A percentile compares a stretch with the other conserved stretches of the same genome.
Evolutionary conservation across 2,113 vertebrate genomes (phyloP).

Genomic region (Rhynchopsitta pachyrhyncha): DNA sequence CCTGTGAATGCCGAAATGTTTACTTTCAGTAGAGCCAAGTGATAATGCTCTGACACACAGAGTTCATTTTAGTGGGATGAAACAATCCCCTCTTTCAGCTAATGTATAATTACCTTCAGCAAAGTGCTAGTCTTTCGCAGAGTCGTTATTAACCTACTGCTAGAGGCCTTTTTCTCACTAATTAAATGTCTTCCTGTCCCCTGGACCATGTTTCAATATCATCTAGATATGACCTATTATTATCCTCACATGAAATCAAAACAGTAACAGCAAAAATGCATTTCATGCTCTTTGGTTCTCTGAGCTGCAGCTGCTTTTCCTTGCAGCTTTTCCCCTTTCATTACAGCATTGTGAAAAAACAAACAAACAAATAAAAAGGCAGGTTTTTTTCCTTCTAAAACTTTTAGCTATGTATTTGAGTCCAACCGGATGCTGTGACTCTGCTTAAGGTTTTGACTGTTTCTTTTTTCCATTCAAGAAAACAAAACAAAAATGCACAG

Average conservation of each 20-base stretch:
- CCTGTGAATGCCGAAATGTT: neutral
- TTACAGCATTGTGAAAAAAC: neutral
- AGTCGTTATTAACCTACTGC: neutral
- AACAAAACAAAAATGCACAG: neutral
- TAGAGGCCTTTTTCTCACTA: neutral
- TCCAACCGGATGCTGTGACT: neutral
- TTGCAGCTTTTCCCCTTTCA: neutral
- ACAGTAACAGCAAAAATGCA: neutral
- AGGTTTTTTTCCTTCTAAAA: neutral
- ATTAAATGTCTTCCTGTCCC: neutral
- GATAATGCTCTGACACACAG: neutral
- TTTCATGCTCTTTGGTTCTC: neutral
- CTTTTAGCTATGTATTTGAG: neutral
- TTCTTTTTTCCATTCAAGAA: neutral
- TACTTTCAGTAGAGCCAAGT: neutral
- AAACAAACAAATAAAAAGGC: neutral
- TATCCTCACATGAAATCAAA: neutral
- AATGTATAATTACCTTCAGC: neutral
- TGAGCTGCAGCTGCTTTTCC: neutral
- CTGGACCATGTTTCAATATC: neutral
- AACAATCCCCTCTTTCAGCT: neutral
- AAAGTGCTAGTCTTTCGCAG: neutral
- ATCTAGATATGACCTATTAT: neutral
- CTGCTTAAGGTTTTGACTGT: neutral
- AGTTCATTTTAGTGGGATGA: neutral